These are phyloP conservation scores for Amia ocellicauda DNA, from an alignment of 2,113 vertebrate genomes.

Conservation along the genomic window DNA sequence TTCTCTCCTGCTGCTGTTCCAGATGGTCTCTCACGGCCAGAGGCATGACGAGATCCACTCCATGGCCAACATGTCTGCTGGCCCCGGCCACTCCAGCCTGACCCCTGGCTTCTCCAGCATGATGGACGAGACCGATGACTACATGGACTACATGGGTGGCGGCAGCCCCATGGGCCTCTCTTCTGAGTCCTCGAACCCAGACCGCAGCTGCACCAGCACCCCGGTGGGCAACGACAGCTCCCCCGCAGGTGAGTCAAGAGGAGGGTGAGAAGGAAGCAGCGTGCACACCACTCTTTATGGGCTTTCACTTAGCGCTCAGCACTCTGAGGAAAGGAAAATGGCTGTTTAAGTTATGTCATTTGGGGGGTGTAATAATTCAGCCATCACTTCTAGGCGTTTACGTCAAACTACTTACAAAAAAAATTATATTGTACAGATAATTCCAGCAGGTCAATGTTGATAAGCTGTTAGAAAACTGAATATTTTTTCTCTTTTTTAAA, in stretches of 20 bases:
- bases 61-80: conserved; percentile 54
- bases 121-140: conserved; percentile 87
- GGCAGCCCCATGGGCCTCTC: conserved; percentile 88
- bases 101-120: conserved; percentile 63
- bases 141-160: conserved; percentile 84
- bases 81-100: conserved; percentile 50
- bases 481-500: too few relatives aligned
- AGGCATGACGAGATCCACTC: conserved; percentile 64
- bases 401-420: too few relatives aligned
- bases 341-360: too few relatives aligned
- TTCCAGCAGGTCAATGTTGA: too few relatives aligned
- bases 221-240: conserved; percentile 91
- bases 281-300: too few relatives aligned
- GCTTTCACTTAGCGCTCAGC: too few relatives aligned
- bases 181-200: conserved; percentile 93
- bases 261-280: not conserved
- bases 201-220: conserved; percentile 96
- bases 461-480: too few relatives aligned
- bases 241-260: conserved; percentile 74
- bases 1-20: conserved; percentile 14
- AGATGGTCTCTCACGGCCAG: conserved; percentile 63
- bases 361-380: too few relatives aligned
- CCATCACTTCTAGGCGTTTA: too few relatives aligned
- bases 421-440: too few relatives aligned
- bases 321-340: too few relatives aligned